Evolutionary conservation across 2,888 invertebrate genomes (phyloP).

Genomic region (Yponomeuta malinellus): DNA sequence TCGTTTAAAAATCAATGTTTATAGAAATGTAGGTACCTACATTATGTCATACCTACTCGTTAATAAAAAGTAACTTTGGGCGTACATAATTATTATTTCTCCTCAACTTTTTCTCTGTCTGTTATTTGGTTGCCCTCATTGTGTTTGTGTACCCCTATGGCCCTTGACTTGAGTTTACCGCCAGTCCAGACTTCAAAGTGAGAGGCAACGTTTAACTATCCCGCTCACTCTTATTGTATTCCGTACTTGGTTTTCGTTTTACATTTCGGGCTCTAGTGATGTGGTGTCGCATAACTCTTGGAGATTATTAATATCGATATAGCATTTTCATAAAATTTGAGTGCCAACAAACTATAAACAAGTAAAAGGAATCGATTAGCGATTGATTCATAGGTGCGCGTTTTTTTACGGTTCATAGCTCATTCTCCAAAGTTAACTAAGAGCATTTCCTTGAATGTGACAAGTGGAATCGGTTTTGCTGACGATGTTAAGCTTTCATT

Average conservation of each 20-base stretch:
- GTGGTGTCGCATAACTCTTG: constrained; percentile 23
- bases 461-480: no score
- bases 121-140: neutral
- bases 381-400: no score
- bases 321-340: constrained; percentile 21
- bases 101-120: neutral
- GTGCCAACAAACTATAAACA: no score
- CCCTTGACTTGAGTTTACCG: constrained; percentile 33
- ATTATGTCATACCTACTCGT: no score
- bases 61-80: neutral
- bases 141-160: neutral
- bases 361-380: no score
- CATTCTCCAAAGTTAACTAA: no score
- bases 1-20: no score
- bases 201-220: constrained; percentile 31
- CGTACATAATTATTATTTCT: neutral
- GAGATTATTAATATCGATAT: constrained; percentile 21
- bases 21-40: no score
- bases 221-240: constrained; percentile 62
- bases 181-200: constrained; percentile 47
- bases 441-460: no score
- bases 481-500: no score
- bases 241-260: constrained; percentile 73
- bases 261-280: constrained; percentile 53
- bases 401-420: no score